Evolutionary conservation across 92 coral and sea anemone species (phyloP).

Genomic region (Siderastrea siderea): DNA sequence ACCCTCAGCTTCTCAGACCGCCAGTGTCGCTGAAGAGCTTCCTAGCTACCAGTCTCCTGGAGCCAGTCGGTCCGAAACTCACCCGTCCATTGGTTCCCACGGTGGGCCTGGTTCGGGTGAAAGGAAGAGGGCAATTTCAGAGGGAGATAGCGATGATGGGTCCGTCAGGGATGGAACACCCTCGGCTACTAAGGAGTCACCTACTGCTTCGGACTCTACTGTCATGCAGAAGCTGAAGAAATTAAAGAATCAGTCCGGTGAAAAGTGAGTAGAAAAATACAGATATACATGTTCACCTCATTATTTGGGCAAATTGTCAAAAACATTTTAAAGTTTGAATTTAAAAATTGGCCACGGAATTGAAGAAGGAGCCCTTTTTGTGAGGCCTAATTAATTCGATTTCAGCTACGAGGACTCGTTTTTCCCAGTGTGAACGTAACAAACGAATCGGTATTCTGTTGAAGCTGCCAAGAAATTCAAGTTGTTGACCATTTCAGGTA

Average conservation of each 20-base stretch:
- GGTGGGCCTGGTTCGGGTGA: constrained; percentile 37
- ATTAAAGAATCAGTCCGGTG: constrained; percentile 82
- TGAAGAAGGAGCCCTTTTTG: not conserved
- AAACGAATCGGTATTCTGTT: not conserved
- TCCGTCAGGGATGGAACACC: constrained; percentile 64
- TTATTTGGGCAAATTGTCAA: not conserved
- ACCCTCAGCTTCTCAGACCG: constrained; percentile 48
- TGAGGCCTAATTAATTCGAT: not conserved
- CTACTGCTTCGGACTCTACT: constrained; percentile 83
- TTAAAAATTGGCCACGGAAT: not conserved
- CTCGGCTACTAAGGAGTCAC: constrained; percentile 74
- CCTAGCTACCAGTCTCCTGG: constrained; percentile 82
- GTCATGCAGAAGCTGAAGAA: constrained; percentile 87
- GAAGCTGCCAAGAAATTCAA: not conserved
- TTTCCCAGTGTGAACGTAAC: not conserved
- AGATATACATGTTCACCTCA: not conserved
- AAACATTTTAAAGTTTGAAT: not conserved
- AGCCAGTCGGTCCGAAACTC: constrained; percentile 76
- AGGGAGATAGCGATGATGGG: constrained; percentile 94
- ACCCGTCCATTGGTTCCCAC: constrained; percentile 72
- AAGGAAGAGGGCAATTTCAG: constrained; percentile 85
- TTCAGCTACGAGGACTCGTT: not conserved
- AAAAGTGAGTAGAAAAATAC: constrained; percentile 72
- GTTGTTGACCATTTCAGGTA: not conserved
- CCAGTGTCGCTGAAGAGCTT: constrained; percentile 84